phyloP scores from a whole-genome alignment of 2,113 vertebrate genomes.

The Syngnathus floridae region DNA sequence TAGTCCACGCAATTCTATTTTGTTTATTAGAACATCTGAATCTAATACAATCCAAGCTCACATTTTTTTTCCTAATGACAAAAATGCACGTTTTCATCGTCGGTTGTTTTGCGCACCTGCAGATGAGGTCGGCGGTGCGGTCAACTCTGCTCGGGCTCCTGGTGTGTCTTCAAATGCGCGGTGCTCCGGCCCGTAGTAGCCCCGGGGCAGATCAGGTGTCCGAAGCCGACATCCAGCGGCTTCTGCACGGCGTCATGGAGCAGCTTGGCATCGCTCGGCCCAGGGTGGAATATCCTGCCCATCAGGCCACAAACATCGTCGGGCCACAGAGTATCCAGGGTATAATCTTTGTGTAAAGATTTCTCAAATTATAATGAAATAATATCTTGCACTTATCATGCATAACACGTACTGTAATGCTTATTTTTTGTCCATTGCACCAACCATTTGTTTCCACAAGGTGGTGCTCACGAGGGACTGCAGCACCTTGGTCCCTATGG shows the following conservation, averaged over 20 bases:
- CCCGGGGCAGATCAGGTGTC: conserved; percentile 81
- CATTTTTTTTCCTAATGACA: too few relatives aligned
- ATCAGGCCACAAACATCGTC: conserved; percentile 91
- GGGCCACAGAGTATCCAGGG: conserved; percentile 97
- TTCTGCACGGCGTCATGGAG: conserved; percentile 95
- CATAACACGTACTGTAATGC: not conserved
- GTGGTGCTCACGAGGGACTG: conserved; percentile 92
- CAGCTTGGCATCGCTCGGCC: conserved; percentile 92
- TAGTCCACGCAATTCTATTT: not conserved
- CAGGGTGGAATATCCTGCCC: conserved; percentile 90
- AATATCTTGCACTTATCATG: not conserved
- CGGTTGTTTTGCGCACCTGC: not conserved
- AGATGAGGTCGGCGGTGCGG: conserved; percentile 36
- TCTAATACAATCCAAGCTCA: not conserved
- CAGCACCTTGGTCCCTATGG: conserved; percentile 97
- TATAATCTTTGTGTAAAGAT: conserved; percentile 27
- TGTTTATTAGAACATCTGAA: too few relatives aligned
- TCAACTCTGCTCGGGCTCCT: conserved; percentile 66
- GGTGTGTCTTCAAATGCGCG: conserved; percentile 58
- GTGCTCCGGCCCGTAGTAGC: conserved; percentile 73
- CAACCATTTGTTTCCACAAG: conserved; percentile 59
- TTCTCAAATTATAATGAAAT: not conserved
- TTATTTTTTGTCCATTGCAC: not conserved
- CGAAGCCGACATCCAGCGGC: conserved; percentile 88
- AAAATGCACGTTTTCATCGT: not conserved